Evolutionary conservation across 2,113 vertebrate genomes (phyloP).

Genomic region (Onychostoma macrolepis): DNA sequence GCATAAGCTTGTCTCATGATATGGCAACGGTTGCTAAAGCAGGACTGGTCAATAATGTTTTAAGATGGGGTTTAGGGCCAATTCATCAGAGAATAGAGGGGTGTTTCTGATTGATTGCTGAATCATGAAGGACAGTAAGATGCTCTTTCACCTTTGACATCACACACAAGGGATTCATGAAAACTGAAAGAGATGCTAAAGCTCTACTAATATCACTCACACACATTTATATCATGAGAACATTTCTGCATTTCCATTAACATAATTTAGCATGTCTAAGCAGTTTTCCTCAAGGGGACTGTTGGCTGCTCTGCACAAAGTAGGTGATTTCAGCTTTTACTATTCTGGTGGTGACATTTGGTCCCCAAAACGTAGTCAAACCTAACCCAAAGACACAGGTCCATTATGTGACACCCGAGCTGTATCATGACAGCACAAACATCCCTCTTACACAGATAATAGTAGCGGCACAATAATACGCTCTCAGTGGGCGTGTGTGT

Average conservation of each 20-base stretch:
- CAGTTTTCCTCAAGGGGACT: conserved; percentile 1
- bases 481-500: neutral
- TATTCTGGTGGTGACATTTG: neutral
- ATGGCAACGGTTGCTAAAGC: neutral
- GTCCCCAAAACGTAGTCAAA: neutral
- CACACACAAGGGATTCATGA: neutral
- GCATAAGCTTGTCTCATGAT: neutral
- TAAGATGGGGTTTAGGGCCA: neutral
- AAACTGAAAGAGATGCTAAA: neutral
- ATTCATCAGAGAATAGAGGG: neutral
- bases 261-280: conserved; percentile 14
- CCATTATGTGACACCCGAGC: neutral
- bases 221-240: neutral
- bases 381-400: neutral
- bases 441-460: neutral
- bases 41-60: neutral
- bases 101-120: neutral
- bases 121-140: neutral
- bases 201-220: neutral
- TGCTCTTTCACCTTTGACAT: conserved; percentile 1
- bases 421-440: neutral
- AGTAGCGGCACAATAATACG: neutral
- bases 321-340: neutral
- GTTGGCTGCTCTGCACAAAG: neutral
- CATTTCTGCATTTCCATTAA: neutral